Conservation (phyloP, 30 jellyfish, hydroid and myxozoan species). For the Nemopilema nomurai region DNA sequence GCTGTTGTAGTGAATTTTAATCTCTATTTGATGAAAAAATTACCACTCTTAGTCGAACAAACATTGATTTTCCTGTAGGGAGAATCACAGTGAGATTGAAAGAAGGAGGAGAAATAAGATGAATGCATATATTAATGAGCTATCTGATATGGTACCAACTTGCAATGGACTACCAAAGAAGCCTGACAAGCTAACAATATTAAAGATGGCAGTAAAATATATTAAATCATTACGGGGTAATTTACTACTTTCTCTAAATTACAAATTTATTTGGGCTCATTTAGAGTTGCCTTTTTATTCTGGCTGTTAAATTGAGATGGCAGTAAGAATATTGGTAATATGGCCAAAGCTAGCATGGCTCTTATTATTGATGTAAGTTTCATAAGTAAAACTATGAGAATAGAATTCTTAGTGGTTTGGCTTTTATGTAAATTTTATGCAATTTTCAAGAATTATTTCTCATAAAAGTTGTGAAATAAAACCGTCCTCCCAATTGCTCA, state of each 20-base stretch:
- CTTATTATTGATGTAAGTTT: no score
- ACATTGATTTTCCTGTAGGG: conserved; percentile 42
- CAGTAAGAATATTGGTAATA: no score
- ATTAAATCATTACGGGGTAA: conserved; percentile 94
- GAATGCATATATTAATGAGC: conserved; percentile 97
- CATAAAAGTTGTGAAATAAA: no score
- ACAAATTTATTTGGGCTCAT: no score
- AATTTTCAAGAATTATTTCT: neutral
- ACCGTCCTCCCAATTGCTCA: no score
- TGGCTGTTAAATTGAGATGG: no score
- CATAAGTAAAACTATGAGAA: no score
- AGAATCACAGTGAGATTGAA: conserved; percentile 99
- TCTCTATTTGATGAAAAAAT: neutral
- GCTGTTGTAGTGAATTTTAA: no score
- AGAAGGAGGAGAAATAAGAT: conserved; percentile 94
- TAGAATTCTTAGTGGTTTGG: no score
- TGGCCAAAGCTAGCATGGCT: no score
- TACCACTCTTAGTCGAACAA: neutral
- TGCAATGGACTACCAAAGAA: conserved; percentile 96
- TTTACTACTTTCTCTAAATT: neutral
- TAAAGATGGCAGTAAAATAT: conserved; percentile 97
- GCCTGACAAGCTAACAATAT: conserved; percentile 94
- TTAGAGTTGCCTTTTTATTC: no score
- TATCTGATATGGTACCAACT: conserved; percentile 99
- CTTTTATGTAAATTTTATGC: neutral